These are phyloP conservation scores for Pantherophis vulpinus DNA, from an alignment of 2,797 vertebrate genomes.

Conservation along the genomic window DNA sequence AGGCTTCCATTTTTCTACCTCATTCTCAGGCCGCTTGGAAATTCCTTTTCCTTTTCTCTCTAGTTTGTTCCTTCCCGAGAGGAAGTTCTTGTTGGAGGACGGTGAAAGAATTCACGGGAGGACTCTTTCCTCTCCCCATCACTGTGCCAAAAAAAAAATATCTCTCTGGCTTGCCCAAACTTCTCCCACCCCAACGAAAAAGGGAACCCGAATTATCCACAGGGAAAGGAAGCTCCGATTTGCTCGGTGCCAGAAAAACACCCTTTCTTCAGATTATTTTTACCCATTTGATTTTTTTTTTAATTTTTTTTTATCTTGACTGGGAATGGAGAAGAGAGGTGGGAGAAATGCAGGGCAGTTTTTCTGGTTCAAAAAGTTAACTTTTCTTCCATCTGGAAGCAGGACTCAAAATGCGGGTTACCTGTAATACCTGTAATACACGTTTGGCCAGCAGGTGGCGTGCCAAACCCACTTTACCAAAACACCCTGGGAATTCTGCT, in stretches of 20 bases:
- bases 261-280: neutral
- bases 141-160: no score
- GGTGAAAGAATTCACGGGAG: no score
- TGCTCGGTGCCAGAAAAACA: neutral
- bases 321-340: neutral
- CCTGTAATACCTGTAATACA: conserved; percentile 23
- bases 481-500: conserved; percentile 49
- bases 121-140: no score
- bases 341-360: neutral
- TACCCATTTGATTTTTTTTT: neutral
- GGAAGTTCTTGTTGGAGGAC: no score
- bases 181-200: no score
- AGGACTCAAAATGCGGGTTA: neutral
- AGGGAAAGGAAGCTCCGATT: neutral
- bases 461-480: conserved; percentile 71
- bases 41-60: no score
- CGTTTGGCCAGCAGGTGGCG: conserved; percentile 84
- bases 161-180: no score
- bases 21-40: no score
- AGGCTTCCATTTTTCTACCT: neutral
- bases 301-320: neutral
- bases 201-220: no score
- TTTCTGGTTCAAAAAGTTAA: no score
- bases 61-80: no score
- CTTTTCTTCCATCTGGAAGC: neutral